Base-by-base conservation (phyloP, 2,888 invertebrate species). In the Yponomeuta sedellus region DNA sequence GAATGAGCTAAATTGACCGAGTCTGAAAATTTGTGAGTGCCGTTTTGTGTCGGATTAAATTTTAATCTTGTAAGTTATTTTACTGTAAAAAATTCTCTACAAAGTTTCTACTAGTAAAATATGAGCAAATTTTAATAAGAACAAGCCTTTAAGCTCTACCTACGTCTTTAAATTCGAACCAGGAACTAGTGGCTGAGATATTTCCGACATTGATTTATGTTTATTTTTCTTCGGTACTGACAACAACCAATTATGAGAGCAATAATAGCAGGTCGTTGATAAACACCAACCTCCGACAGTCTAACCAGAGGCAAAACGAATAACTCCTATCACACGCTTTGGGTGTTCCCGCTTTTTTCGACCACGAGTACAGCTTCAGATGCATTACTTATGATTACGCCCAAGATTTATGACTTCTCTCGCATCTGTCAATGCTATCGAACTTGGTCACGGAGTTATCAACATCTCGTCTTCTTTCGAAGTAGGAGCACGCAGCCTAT, bases 401-500 rank as follows among this genome's bases (percentile, higher is more conserved):
- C 73, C 68, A 76, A 80, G 78, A 84, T 85, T 85, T 86, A 86
- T 83, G 75, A 76, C 73, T 64, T 72, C 68, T 52, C 73, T 76
- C 73, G 16, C 75, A 70, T 72, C 77, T 73, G 77, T 78, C 75
- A 72, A 70, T 76, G 82, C 77, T 81, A 81, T 72, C 72, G 75
- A 65, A 82, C 44, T 66, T 61, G 61, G 85, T 83, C 84, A 83
- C 79, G 77, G 75, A 78, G 70, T 72, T 75, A 75, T 75, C 75
- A 69, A 68, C 59, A 66, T 62, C 56, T 65, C 65, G 66, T 22
- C 65, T 68, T 64, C 57, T 66, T 59, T 57, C 39, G 22, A 62
- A 67, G 67, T 66, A 64, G 62, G 57, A 64, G 66, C 52, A 65
- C 40, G 59, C 4, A 52, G 44, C 61, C 61, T 66, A 61, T 66